Evolutionary conservation across 2,888 invertebrate species (phyloP), one percentile per base, ranked within the genome.

Genomic region (Reticulitermes lucifugus): DNA sequence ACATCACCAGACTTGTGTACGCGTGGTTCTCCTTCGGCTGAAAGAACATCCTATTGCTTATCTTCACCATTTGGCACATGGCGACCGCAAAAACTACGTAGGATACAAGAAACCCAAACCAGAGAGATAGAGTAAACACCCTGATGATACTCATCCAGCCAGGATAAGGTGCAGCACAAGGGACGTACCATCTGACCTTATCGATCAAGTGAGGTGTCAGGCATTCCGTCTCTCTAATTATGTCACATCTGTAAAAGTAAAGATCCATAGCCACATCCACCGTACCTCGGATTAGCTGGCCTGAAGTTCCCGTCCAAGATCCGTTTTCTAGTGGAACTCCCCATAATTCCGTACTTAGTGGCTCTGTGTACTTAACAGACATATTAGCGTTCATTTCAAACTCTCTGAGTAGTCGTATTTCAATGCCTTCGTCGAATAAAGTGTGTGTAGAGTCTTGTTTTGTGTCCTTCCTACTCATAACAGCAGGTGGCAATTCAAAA

Each of bases 111-210:
- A 80, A 80, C 2, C 35, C 59, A 18, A 80, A 29, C 80, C 80
- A 80, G 35, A 80, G 55, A 18, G 60, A 60, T 5, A 51, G 80
- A 12, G 59, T 35, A 59, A 80, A 80, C 10, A 80, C 80, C 14
- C 80, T 55, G 25, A 55, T 35, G 35, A 80, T 5, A 18, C 80
- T 80, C 35, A 60, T 55, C 80, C 80, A 80, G 18, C 80, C 14
- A n/a, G 80, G 80, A 60, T n/a, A 55, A 21, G 80, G 80, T 18
- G 25, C 29, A 21, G 80, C 59, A 60, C 80, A 80, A 60, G 80
- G 80, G 18, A 80, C 80, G 21, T 35, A 80, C 80, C 80, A 80
- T 21, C 59, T 35, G 12, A 60, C 41, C 29, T 80, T 18, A 35
- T 80, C 80, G 25, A 80, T 35, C 21, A 80, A 21, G 35, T 80